Evolutionary conservation across 2,797 vertebrate genomes (phyloP).

Genomic region (Vespertilio murinus): DNA sequence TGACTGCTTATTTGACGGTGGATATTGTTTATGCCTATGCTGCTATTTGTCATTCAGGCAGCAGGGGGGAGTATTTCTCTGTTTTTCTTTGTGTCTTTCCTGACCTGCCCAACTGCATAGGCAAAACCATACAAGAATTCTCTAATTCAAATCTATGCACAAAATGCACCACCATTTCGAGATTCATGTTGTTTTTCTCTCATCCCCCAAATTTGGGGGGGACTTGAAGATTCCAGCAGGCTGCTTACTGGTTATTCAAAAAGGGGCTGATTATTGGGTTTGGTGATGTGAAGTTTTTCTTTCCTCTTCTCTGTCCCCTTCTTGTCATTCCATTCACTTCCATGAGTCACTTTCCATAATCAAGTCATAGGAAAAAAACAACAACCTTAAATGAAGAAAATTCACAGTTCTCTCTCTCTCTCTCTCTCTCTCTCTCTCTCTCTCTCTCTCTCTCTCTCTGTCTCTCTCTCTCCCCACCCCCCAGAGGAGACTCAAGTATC

Average conservation of each 20-base stretch:
- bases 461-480: not conserved
- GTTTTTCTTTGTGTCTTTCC: slow-evolving; percentile 22
- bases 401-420: not conserved
- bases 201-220: slow-evolving; percentile 55
- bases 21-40: not conserved
- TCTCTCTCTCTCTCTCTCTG: not conserved
- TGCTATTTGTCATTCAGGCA: slow-evolving; percentile 64
- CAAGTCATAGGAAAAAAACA: slow-evolving; percentile 42
- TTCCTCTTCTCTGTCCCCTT: not conserved
- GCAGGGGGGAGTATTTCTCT: slow-evolving; percentile 83
- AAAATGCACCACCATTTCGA: slow-evolving; percentile 36
- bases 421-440: not conserved
- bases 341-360: slow-evolving; percentile 7
- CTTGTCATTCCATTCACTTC: not conserved
- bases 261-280: slow-evolving; percentile 44
- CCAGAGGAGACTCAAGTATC: slow-evolving; percentile 41
- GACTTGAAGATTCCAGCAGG: slow-evolving; percentile 59
- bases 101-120: not conserved
- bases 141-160: slow-evolving; percentile 41
- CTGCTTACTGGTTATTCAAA: slow-evolving; percentile 74
- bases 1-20: not conserved
- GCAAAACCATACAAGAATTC: not conserved
- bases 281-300: not conserved
- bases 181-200: slow-evolving; percentile 52
- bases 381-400: slow-evolving; percentile 47